Evolutionary conservation across 1,140 invertebrate species (phyloP), one percentile per base, ranked within the genome.

Genomic region (Bombus sibiricus): DNA sequence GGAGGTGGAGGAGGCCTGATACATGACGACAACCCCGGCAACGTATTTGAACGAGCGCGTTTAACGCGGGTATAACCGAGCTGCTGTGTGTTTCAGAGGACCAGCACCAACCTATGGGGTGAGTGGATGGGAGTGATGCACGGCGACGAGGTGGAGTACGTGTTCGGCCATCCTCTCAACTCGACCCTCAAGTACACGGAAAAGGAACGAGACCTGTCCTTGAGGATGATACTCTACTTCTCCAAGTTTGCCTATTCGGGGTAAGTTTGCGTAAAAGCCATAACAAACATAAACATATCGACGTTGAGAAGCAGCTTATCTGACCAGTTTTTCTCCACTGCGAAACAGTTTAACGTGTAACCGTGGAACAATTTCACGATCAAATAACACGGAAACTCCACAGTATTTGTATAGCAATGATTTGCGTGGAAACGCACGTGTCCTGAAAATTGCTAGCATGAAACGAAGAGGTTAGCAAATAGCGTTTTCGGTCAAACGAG

Each of bases 101-200:
- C 98, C 22, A 98, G 97, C 92, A 97, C 97, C 22, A 98, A 97
- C 92, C 96, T 98, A 41, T 99, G 98, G 99, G 98, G 98, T 32
- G 97, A 98, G 93, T 99, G 99, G 99, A 99, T 99, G 98, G 99
- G 99, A 0, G 98, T 99, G 68, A 97, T 99, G 96, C 99, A 99
- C 92, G 99, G 98, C 6, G 98, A 99, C 93, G 99, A 99, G 95
- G 98, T 99, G 91, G 98, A 98, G 95, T 99, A 99, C 95, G 98
- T 99, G 78, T 99, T 99, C 92, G 99, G 99, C 32, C 97, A 98
- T 94, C 98, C 98, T 8, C 95, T 99, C 80, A 98, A 98, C 95
- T 96, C 96, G 94, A 98, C 97, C 43, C 95, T 98, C 78, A 96
- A 97, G 92, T 99, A 98, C 95, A 98, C 97, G 90, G 96, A 97